Conservation (phyloP, 2,888 invertebrate species). For the Sicus ferrugineus region DNA sequence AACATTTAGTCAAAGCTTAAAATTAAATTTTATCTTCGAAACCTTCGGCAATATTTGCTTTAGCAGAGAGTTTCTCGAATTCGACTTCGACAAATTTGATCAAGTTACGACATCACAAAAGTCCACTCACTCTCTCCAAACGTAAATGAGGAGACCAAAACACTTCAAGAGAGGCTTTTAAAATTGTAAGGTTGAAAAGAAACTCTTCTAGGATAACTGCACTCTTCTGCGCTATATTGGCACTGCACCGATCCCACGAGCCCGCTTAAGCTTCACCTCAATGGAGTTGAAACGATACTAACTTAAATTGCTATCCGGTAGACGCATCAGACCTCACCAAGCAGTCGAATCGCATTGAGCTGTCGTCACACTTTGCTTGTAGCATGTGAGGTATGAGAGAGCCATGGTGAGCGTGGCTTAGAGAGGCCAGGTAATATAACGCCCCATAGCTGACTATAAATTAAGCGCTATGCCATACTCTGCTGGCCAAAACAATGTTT, state of each 20-base stretch:
- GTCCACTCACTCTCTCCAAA: neutral
- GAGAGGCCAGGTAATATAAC: constrained; percentile 24
- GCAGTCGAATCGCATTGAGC: constrained; percentile 20
- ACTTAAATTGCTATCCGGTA: constrained; percentile 32
- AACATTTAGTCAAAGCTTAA: too few species aligned
- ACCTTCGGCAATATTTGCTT: constrained; percentile 2
- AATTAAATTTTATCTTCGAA: too few species aligned
- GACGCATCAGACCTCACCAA: constrained; percentile 39
- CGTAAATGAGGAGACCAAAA: neutral
- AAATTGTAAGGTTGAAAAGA: neutral
- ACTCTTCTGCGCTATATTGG: too few species aligned
- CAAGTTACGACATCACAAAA: constrained; percentile 28
- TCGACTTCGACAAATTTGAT: neutral
- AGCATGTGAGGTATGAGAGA: constrained; percentile 1
- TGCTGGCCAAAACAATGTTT: too few species aligned
- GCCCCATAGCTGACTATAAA: too few species aligned
- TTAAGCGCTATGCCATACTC: too few species aligned
- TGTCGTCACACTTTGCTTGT: neutral
- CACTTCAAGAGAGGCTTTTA: neutral
- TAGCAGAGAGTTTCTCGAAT: constrained; percentile 7
- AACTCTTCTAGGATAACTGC: too few species aligned
- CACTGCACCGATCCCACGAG: too few species aligned
- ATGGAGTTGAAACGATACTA: constrained; percentile 42
- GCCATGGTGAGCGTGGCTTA: neutral
- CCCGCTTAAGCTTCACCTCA: constrained; percentile 38